Evolutionary conservation across 2,113 vertebrate species (phyloP).

Genomic region (Petroica traversi): DNA sequence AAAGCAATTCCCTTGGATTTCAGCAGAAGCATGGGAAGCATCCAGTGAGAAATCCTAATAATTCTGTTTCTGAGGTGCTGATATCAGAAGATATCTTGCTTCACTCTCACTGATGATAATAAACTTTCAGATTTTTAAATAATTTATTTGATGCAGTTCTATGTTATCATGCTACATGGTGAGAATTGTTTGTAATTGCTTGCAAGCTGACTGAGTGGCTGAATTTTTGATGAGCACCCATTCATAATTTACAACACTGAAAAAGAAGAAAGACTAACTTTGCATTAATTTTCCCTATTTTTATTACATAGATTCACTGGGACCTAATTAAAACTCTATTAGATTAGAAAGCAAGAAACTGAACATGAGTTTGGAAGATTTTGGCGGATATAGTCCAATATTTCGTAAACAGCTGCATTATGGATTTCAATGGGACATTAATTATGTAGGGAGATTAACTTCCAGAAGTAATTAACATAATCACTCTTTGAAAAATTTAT

Average conservation of each 20-base stretch:
- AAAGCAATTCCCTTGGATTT: neutral
- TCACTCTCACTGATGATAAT: conserved; percentile 12
- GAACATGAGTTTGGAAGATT: neutral
- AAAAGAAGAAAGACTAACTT: conserved; percentile 24
- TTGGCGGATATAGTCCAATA: neutral
- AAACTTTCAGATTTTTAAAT: conserved; percentile 55
- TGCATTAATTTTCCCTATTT: conserved; percentile 15
- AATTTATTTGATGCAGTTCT: conserved; percentile 40
- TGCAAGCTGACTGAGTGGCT: conserved; percentile 28
- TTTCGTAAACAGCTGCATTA: neutral
- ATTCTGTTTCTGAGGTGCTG: conserved; percentile 22
- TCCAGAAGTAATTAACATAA: conserved; percentile 45
- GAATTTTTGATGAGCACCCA: conserved; percentile 20
- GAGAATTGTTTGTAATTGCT: conserved; percentile 60
- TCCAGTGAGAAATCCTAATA: neutral
- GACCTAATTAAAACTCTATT: neutral
- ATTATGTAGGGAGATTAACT: conserved; percentile 39
- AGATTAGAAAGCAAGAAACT: neutral
- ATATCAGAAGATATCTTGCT: neutral
- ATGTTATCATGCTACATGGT: conserved; percentile 3
- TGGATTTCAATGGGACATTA: conserved; percentile 2
- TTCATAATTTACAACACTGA: conserved; percentile 56
- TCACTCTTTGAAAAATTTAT: conserved; percentile 25
- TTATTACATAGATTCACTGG: neutral
- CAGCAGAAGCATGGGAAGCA: neutral